Conservation (phyloP, 2,888 invertebrate species). For the Drosophila vallismaia region DNA sequence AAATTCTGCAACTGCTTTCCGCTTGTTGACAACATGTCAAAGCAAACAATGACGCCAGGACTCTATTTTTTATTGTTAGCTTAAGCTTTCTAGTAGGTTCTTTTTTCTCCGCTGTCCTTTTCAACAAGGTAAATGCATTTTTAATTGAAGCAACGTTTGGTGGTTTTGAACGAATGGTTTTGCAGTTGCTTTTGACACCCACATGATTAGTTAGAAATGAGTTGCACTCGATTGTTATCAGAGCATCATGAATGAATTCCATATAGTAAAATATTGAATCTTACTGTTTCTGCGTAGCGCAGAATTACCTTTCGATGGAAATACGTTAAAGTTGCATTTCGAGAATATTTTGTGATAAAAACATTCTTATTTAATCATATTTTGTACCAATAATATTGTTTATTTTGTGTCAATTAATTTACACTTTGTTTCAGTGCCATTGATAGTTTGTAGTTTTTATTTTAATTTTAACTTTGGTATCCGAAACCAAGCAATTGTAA, state of each 20-base stretch:
- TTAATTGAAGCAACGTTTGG: slow-evolving; percentile 6
- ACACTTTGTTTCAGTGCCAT: no score
- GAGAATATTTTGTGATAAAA: no score
- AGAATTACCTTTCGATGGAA: not conserved
- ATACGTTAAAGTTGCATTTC: not conserved
- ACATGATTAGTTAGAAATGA: not conserved
- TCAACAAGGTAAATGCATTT: slow-evolving; percentile 1
- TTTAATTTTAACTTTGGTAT: not conserved
- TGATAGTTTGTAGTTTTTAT: not conserved
- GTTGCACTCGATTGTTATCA: not conserved
- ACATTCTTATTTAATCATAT: not conserved
- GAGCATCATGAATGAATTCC: not conserved
- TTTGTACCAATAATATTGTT: not conserved
- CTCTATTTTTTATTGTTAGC: not conserved
- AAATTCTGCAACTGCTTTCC: slow-evolving; percentile 22
- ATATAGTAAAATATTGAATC: not conserved
- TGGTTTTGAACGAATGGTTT: not conserved
- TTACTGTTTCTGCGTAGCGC: not conserved
- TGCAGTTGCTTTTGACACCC: not conserved
- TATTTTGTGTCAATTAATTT: no score
- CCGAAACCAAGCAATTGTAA: not conserved
- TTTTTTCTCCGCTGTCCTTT: not conserved
- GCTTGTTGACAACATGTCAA: slow-evolving; percentile 55
- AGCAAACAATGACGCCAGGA: slow-evolving; percentile 49
- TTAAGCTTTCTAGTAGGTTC: slow-evolving; percentile 3